phyloP scores from a whole-genome alignment of 2,888 invertebrate genomes.

The Bembecia ichneumoniformis region DNA sequence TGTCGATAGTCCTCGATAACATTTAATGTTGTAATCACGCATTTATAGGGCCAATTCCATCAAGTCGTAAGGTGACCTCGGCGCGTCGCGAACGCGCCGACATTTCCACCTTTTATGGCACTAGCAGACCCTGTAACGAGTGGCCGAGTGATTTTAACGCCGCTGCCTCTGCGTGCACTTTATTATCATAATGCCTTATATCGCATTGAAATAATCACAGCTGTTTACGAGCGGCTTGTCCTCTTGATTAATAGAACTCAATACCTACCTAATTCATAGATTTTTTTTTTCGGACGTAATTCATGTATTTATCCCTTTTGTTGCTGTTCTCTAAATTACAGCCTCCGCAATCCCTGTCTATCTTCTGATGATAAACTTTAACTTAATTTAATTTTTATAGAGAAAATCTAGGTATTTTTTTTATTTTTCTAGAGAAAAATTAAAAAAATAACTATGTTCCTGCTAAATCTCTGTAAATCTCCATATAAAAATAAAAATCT shows the following conservation, averaged over 20 bases:
- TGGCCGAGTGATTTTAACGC: not conserved
- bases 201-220: not conserved
- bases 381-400: too few species aligned
- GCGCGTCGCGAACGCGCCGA: conserved; percentile 18
- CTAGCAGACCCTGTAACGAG: conserved; percentile 31
- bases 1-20: conserved; percentile 9
- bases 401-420: too few species aligned
- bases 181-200: not conserved
- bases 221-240: not conserved
- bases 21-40: conserved; percentile 14
- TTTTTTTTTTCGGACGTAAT: too few species aligned
- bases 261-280: too few species aligned
- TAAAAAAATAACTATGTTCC: too few species aligned
- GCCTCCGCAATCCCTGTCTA: too few species aligned
- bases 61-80: conserved; percentile 6
- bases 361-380: too few species aligned
- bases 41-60: conserved; percentile 13
- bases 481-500: too few species aligned
- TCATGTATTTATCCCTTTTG: too few species aligned
- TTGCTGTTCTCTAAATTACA: too few species aligned
- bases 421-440: too few species aligned
- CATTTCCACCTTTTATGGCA: conserved; percentile 36
- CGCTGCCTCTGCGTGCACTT: not conserved
- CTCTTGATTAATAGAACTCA: not conserved
- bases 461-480: too few species aligned